These are phyloP conservation scores for Diaperis boleti DNA, from an alignment of 2,888 invertebrate genomes.

Conservation along the genomic window DNA sequence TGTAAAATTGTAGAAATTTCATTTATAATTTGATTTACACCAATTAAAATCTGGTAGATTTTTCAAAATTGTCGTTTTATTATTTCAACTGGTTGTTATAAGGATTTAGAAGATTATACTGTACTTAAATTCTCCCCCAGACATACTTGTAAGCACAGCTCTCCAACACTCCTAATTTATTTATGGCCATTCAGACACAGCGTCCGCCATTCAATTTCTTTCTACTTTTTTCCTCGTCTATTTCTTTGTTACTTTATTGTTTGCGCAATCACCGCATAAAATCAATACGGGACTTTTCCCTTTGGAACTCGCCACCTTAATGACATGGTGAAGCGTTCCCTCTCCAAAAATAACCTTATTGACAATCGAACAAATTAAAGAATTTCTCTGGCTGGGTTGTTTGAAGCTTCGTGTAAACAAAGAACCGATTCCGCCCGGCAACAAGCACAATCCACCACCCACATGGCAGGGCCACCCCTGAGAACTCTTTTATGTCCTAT, in stretches of 20 bases:
- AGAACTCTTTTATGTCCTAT: conserved; percentile 2
- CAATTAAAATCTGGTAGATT: too few species aligned
- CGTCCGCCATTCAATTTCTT: not conserved
- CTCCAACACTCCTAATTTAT: conserved; percentile 7
- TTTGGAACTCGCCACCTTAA: conserved; percentile 24
- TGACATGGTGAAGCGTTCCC: conserved; percentile 1
- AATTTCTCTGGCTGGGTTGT: conserved; percentile 4
- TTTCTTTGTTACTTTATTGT: conserved; percentile 23
- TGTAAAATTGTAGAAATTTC: too few species aligned
- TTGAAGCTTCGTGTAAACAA: conserved; percentile 30
- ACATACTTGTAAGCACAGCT: conserved; percentile 1
- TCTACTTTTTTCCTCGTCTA: conserved; percentile 6
- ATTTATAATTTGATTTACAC: too few species aligned
- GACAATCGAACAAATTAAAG: conserved; percentile 28
- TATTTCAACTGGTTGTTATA: too few species aligned
- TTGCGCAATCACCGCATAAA: conserved; percentile 30
- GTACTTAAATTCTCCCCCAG: not conserved
- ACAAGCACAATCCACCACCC: conserved; percentile 35
- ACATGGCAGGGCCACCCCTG: conserved; percentile 38
- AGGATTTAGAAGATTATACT: too few species aligned
- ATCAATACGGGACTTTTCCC: conserved; percentile 24
- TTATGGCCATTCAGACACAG: not conserved
- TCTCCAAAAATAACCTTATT: conserved; percentile 14
- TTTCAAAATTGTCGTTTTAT: too few species aligned
- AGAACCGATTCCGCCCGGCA: conserved; percentile 13